Evolutionary conservation across 2,113 vertebrate species (phyloP).

Genomic region (Paralichthys olivaceus): DNA sequence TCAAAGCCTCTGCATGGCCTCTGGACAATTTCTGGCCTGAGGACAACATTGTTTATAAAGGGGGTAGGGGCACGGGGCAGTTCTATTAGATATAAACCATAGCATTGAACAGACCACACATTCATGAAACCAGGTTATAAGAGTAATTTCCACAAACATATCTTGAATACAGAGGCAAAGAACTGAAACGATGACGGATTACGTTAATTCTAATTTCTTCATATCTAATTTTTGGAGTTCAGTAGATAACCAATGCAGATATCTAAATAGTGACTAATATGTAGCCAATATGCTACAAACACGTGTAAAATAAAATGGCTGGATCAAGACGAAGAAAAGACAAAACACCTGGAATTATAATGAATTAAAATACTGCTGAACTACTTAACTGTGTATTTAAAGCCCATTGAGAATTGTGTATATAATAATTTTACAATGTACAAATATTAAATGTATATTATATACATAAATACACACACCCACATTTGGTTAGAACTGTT

Average conservation of each 20-base stretch:
- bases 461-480: neutral
- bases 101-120: conserved; percentile 14
- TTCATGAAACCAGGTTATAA: conserved; percentile 37
- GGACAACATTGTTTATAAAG: conserved; percentile 62
- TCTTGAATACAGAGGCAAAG: neutral
- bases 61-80: conserved; percentile 16
- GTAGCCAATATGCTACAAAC: no score
- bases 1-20: conserved; percentile 73
- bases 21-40: conserved; percentile 59
- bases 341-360: neutral
- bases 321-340: no score
- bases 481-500: neutral
- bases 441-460: neutral
- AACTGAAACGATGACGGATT: no score
- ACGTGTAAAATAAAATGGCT: neutral
- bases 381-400: no score
- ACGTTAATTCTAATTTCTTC: no score
- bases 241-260: no score
- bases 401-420: no score
- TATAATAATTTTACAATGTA: neutral
- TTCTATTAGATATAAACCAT: conserved; percentile 6
- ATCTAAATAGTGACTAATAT: no score
- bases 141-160: neutral
- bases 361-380: no score
- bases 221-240: no score